Evolutionary conservation across 2,888 invertebrate genomes (phyloP).

Genomic region (Himalopsyche tibetana): DNA sequence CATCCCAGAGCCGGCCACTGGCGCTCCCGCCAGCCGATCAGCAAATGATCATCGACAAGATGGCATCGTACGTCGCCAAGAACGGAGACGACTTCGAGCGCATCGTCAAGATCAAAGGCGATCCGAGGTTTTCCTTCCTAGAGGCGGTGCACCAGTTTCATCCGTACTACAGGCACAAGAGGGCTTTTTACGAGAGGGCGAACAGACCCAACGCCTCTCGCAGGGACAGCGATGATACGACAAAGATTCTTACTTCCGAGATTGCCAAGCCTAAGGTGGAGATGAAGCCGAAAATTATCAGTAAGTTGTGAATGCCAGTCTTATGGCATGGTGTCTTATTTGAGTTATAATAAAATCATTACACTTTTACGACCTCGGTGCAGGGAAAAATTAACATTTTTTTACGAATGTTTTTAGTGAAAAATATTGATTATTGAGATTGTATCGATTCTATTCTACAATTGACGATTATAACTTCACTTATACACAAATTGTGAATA

Average conservation of each 20-base stretch:
- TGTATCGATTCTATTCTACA: no score
- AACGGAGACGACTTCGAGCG: conserved; percentile 96
- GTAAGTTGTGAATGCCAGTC: conserved; percentile 66
- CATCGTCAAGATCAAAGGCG: conserved; percentile 88
- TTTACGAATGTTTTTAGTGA: no score
- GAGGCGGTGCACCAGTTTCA: conserved; percentile 86
- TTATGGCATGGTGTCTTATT: no score
- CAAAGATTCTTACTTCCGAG: neutral
- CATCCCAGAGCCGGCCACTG: conserved; percentile 67
- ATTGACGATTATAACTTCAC: no score
- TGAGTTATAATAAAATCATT: no score
- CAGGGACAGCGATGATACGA: neutral
- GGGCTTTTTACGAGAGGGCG: conserved; percentile 61
- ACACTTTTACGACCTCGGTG: no score
- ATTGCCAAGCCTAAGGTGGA: conserved; percentile 24
- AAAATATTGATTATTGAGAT: no score
- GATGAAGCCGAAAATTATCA: conserved; percentile 67
- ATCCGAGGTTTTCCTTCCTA: conserved; percentile 92
- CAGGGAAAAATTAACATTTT: no score
- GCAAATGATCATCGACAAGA: conserved; percentile 94
- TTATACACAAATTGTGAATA: no score
- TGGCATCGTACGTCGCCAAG: conserved; percentile 96
- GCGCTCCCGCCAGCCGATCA: conserved; percentile 87
- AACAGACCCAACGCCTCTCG: neutral
- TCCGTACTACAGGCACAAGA: conserved; percentile 84